Percentiles rank a stretch among this genome's conserved stretches.
Conservation (phyloP, 92 coral and sea anemone genomes). For the Paramuricea clavata region DNA sequence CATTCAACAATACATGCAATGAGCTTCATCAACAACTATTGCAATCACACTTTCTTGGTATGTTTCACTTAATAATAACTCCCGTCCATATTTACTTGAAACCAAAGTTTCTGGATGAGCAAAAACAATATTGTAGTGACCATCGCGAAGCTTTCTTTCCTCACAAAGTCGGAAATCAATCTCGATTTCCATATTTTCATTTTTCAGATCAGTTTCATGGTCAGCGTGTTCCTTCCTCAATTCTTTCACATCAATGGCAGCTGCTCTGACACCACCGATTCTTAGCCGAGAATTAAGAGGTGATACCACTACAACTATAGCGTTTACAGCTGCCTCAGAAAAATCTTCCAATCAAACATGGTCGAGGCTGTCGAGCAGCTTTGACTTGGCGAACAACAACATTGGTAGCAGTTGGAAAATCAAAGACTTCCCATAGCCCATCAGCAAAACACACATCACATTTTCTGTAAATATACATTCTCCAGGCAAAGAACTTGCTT, state of each 20-base stretch:
- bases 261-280: neutral
- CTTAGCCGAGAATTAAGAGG: constrained; percentile 46
- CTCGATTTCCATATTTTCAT: no score
- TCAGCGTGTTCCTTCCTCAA: no score
- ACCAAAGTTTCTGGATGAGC: no score
- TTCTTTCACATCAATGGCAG: neutral
- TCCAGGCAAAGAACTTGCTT: constrained; percentile 55
- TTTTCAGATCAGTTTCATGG: no score
- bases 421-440: constrained; percentile 44
- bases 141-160: no score
- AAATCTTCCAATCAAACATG: neutral
- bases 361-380: neutral
- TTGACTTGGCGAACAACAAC: constrained; percentile 30
- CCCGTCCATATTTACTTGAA: no score
- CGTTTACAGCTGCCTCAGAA: neutral
- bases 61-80: no score
- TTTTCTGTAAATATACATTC: constrained; percentile 3
- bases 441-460: constrained; percentile 30
- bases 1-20: no score
- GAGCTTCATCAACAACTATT: no score
- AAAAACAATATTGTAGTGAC: no score
- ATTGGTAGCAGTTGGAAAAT: neutral
- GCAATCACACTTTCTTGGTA: no score
- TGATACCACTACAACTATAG: constrained; percentile 51
- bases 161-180: no score